A percentile compares a stretch with the other conserved stretches of the same genome.
These are phyloP conservation scores for Okapia johnstoni DNA, from an alignment of 2,113 vertebrate genomes.

Conservation along the genomic window DNA sequence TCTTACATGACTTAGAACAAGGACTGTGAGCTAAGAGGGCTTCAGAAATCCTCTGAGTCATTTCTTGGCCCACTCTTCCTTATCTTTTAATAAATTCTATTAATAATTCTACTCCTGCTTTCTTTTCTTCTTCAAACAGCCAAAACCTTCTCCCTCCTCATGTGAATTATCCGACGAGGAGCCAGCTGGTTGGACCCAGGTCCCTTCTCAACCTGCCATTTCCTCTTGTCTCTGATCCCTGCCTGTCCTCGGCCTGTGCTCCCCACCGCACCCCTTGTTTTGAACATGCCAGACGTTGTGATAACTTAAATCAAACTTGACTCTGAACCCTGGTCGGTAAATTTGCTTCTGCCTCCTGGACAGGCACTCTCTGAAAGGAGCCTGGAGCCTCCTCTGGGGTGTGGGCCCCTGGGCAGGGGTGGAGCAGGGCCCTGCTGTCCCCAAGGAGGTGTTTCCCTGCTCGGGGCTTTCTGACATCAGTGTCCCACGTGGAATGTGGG, in stretches of 20 bases:
- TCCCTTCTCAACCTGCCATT: neutral
- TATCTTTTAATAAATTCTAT: neutral
- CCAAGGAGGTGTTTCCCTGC: neutral
- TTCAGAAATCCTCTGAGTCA: constrained; percentile 21
- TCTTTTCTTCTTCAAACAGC: neutral
- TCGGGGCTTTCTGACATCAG: neutral
- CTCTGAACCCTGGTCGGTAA: neutral
- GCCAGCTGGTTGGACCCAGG: neutral
- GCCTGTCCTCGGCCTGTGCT: neutral
- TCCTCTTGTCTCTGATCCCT: neutral
- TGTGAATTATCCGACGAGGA: neutral
- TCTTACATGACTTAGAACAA: neutral
- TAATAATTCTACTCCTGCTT: neutral
- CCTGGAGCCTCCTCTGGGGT: fast-evolving
- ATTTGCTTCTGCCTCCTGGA: neutral
- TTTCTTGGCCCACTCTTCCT: neutral
- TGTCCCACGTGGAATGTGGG: neutral
- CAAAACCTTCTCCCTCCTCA: neutral
- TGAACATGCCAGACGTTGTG: neutral
- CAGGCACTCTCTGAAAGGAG: fast-evolving
- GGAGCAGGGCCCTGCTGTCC: neutral
- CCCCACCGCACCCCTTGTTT: neutral
- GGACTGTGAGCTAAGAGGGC: neutral
- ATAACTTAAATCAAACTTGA: neutral
- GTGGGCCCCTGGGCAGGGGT: fast-evolving